phyloP scores from a whole-genome alignment of 2,797 vertebrate species.

The Galagoides demidoff region DNA sequence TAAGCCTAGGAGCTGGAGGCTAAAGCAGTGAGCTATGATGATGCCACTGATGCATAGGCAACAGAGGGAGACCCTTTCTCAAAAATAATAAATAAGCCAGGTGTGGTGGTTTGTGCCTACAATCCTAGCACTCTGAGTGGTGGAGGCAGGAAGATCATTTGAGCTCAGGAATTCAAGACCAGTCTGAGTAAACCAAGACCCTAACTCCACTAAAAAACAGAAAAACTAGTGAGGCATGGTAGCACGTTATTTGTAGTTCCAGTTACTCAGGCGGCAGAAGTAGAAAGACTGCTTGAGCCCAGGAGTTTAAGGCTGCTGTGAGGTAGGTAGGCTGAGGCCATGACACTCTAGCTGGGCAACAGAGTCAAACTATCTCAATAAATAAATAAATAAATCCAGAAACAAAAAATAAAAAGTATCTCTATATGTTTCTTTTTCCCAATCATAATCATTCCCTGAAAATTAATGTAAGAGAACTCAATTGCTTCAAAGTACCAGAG shows the following conservation, averaged over 20 bases:
- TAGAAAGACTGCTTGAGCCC: background rate
- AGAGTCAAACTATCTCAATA: background rate
- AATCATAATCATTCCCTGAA: conserved; percentile 34
- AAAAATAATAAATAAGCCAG: background rate
- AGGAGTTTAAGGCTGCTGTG: background rate
- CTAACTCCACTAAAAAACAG: no score
- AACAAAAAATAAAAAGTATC: background rate
- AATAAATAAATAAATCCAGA: background rate
- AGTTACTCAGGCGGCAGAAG: background rate
- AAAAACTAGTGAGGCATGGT: background rate
- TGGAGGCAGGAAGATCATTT: no score
- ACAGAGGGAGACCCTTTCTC: background rate
- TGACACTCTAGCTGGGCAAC: background rate
- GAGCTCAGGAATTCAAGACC: no score
- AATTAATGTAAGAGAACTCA: conserved; percentile 25
- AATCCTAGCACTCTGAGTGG: no score
- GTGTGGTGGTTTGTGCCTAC: no score
- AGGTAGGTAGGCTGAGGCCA: background rate
- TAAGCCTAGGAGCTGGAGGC: background rate
- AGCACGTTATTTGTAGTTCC: background rate
- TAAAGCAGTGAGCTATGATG: background rate
- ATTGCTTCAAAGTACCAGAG: background rate
- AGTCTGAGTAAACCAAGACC: no score
- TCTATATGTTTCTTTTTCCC: conserved; percentile 41
- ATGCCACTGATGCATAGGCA: background rate